These are phyloP conservation scores for Lasaia peninsularis DNA, from an alignment of 1,140 invertebrate genomes.

Conservation along the genomic window DNA sequence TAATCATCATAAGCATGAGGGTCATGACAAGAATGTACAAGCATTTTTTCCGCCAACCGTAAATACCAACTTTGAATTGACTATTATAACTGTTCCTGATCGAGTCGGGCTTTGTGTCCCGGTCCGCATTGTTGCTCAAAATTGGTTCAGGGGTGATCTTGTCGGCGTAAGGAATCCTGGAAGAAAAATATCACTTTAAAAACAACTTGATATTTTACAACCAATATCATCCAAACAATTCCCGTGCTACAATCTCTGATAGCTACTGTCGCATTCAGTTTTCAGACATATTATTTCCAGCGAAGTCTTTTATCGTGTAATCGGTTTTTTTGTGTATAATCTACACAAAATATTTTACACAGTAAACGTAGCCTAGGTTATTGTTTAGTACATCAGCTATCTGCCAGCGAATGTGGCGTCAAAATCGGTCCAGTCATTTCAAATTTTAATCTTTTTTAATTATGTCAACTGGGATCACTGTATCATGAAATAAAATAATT, in stretches of 20 bases:
- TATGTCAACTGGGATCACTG: too few relatives aligned
- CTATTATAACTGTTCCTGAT: conserved; percentile 76
- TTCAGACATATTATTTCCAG: too few relatives aligned
- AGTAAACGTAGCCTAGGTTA: too few relatives aligned
- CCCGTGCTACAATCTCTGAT: neutral
- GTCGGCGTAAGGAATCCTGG: conserved; percentile 74
- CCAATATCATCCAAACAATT: neutral
- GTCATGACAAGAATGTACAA: conserved; percentile 90
- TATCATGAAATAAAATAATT: too few relatives aligned
- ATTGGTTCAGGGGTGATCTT: conserved; percentile 72
- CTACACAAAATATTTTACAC: too few relatives aligned
- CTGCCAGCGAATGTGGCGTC: too few relatives aligned
- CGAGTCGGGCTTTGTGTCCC: conserved; percentile 71
- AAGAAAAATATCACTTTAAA: conserved; percentile 52
- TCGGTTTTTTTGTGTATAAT: too few relatives aligned
- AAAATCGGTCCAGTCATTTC: too few relatives aligned
- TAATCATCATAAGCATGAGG: conserved; percentile 92
- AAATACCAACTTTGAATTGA: conserved; percentile 91
- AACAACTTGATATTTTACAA: conserved; percentile 27
- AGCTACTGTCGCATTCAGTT: too few relatives aligned
- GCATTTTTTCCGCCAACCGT: conserved; percentile 97
- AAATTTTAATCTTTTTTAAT: too few relatives aligned
- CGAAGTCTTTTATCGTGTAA: too few relatives aligned
- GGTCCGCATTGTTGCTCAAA: conserved; percentile 64
- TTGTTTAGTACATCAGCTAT: too few relatives aligned